These are phyloP conservation scores for Pseudomyrmex dendroicus DNA, from an alignment of 1,140 invertebrate genomes.

Conservation along the genomic window DNA sequence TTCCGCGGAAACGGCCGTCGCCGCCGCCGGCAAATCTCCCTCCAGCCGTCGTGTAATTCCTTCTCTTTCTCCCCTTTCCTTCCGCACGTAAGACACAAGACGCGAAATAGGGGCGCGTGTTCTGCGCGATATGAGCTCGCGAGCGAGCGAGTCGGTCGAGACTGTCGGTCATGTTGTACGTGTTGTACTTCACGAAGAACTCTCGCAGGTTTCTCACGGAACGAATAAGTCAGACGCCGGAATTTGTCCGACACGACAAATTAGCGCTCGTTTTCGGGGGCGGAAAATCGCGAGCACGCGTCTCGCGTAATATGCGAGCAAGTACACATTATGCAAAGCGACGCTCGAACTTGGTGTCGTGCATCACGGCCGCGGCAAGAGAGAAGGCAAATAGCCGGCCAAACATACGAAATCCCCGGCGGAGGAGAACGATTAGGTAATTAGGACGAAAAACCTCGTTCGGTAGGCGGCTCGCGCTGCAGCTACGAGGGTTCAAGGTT, in stretches of 20 bases:
- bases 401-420: not conserved
- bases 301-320: not conserved
- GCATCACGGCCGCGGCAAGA: not conserved
- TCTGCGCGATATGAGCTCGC: not conserved
- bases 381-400: not conserved
- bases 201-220: too few relatives aligned
- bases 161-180: not conserved
- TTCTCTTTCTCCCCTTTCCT: too few relatives aligned
- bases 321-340: constrained; percentile 43
- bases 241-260: too few relatives aligned
- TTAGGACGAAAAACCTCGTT: constrained; percentile 67
- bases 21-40: constrained; percentile 38
- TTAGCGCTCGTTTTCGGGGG: not conserved
- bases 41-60: not conserved
- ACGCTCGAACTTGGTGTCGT: constrained; percentile 14
- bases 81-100: not conserved
- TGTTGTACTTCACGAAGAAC: not conserved
- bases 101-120: not conserved
- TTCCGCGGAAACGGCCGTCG: constrained; percentile 28
- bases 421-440: constrained; percentile 39
- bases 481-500: constrained; percentile 28
- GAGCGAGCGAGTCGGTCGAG: not conserved
- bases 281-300: not conserved
- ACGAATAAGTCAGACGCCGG: too few relatives aligned
- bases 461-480: not conserved